These are phyloP conservation scores for Drosophila sulfurigaster DNA, from an alignment of 1,140 invertebrate species.

Conservation along the genomic window DNA sequence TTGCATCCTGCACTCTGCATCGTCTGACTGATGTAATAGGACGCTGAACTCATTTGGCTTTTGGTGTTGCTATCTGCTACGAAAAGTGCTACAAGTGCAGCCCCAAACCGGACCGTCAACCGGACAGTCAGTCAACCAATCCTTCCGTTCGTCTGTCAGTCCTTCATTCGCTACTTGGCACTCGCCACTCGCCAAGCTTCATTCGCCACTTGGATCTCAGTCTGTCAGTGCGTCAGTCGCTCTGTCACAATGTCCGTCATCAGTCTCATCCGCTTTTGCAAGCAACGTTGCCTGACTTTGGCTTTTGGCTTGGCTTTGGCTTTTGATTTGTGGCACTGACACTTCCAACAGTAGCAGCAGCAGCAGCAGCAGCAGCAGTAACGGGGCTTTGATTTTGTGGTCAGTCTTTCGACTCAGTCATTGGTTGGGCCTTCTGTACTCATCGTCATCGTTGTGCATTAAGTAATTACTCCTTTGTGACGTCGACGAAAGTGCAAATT, in stretches of 20 bases:
- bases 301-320: conserved; percentile 10
- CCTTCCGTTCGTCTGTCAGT: conserved; percentile 19
- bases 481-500: conserved; percentile 71
- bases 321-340: conserved; percentile 62
- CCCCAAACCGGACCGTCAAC: background rate
- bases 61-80: conserved; percentile 67
- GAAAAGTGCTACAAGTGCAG: conserved; percentile 70
- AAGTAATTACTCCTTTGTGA: conserved; percentile 81
- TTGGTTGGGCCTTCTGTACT: background rate
- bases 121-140: conserved; percentile 20
- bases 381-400: conserved; percentile 74
- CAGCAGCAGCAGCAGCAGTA: conserved; percentile 8
- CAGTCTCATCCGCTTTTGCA: conserved; percentile 45
- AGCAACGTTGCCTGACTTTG: conserved; percentile 8
- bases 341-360: conserved; percentile 22
- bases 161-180: conserved; percentile 6
- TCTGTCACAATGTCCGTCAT: conserved; percentile 18
- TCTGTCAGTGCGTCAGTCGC: conserved; percentile 35
- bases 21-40: conserved; percentile 35
- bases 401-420: conserved; percentile 13
- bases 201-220: conserved; percentile 1
- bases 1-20: conserved; percentile 15
- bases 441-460: conserved; percentile 52
- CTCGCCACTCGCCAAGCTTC: conserved; percentile 3
- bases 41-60: conserved; percentile 73